These are phyloP conservation scores for Nettapus auritus DNA, from an alignment of 2,113 vertebrate species.

Conservation along the genomic window DNA sequence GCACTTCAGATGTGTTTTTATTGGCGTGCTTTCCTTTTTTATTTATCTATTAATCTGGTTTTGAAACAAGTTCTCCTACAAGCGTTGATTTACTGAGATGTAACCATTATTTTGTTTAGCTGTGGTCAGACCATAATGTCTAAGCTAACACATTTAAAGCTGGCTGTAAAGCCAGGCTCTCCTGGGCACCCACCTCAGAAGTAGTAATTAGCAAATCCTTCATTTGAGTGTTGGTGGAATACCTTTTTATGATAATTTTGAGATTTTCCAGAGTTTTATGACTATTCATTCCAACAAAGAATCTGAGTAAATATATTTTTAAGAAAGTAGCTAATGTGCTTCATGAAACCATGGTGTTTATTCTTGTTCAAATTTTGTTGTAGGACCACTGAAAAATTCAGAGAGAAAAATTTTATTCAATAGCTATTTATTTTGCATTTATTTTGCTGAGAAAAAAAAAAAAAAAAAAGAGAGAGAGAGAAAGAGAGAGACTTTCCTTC, in stretches of 20 bases:
- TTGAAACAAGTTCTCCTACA: background rate
- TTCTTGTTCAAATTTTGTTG: background rate
- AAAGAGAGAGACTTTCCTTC: background rate
- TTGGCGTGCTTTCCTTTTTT: background rate
- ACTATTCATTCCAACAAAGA: background rate
- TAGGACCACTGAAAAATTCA: background rate
- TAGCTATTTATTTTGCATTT: accelerated
- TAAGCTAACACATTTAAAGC: background rate
- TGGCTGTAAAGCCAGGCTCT: background rate
- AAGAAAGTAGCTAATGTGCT: background rate
- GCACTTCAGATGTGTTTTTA: background rate
- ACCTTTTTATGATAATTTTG: background rate
- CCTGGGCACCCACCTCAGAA: background rate
- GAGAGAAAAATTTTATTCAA: background rate
- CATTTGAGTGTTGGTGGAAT: background rate
- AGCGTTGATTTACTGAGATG: background rate
- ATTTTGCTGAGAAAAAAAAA: background rate
- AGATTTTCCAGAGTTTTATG: background rate
- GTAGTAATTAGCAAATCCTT: background rate
- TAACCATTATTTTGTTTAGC: background rate
- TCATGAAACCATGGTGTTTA: background rate
- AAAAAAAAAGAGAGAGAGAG: too few species aligned
- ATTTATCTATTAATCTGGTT: background rate
- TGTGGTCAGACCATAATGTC: background rate
- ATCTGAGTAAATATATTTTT: background rate